Percentiles rank a stretch among this genome's conserved stretches.
Evolutionary conservation across 1,140 invertebrate genomes (phyloP).

Genomic region (Euwallacea fornicatus): DNA sequence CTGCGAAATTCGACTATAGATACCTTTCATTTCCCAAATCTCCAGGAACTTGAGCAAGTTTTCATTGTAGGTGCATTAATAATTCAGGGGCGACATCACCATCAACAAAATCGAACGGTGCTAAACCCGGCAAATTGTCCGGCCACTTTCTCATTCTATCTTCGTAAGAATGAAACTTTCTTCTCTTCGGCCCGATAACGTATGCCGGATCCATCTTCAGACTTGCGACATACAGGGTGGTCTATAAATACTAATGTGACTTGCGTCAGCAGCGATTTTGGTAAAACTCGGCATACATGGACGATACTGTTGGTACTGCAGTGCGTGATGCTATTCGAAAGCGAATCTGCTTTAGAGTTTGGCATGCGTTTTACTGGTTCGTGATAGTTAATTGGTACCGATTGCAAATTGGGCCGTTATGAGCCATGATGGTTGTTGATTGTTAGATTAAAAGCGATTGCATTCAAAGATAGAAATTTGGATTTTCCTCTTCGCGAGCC

Average conservation of each 20-base stretch:
- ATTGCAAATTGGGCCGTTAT: neutral
- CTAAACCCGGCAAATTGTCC: neutral
- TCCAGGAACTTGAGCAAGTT: no score
- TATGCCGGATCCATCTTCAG: constrained; percentile 12
- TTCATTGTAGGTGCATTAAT: no score
- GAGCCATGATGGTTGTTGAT: no score
- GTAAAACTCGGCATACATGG: neutral
- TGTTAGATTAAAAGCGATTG: no score
- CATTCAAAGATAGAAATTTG: no score
- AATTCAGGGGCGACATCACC: neutral
- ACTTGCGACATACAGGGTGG: constrained; percentile 25
- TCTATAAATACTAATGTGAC: constrained; percentile 6
- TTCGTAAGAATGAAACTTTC: constrained; percentile 9
- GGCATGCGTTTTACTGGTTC: neutral
- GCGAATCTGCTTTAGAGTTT: constrained; percentile 11
- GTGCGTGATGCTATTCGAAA: constrained; percentile 27
- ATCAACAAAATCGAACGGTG: neutral
- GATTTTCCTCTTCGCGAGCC: no score
- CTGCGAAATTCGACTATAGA: no score
- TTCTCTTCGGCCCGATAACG: constrained; percentile 3
- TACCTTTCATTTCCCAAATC: no score
- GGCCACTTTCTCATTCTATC: constrained; percentile 13
- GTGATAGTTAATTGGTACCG: neutral
- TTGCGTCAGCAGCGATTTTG: neutral
- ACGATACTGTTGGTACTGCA: neutral